Evolutionary conservation across 2,113 vertebrate species (phyloP), one percentile per base, ranked within the genome.

Genomic region (Cavia porcellus): DNA sequence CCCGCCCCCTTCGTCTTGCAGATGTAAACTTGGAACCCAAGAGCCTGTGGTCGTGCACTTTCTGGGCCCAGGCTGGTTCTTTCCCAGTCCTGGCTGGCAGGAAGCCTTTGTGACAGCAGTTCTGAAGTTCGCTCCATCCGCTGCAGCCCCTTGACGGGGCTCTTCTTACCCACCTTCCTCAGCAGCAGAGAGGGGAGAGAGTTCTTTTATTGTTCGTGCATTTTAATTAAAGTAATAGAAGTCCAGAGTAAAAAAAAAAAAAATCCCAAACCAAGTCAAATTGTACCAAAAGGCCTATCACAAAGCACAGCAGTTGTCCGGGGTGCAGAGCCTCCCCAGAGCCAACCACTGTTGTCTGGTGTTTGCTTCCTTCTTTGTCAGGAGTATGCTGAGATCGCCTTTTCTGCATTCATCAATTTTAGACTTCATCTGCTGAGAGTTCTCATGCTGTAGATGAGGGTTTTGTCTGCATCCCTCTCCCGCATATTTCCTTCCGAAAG

Each of bases 381-480:
- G 55, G 24, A 86, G 15, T 28, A 15, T 68, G 62, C 61, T 89
- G 35, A 50, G 47, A 4, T n/a, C 5, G 52, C 89, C 57, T 90
- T 95, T 91, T 55, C 86, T 88, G 61, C 55, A 66, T 32, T 86
- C 74, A 35, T 94, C 72, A 35, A 13, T 89, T 95, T 87, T 83
- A 66, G 50, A 81, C n/a, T 24, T 66, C 28, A 24, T 85, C 59
- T 89, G 2, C 30, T 38, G 86, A 86, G 83, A 47, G 62, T 87
- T 87, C 47, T 64, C 59, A 12, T 59, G 38, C 42, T 72, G 94
- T n/a, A 66, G 75, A 80, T 96, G 94, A 86, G n/a, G 84, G 38
- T 64, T 95, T 92, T 96, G 86, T 92, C 64, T 95, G 38, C 17
- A 10, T 7, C 24, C 24, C 28, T 24, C 38, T 50, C 8, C 45